Evolutionary conservation across 2,888 invertebrate species (phyloP).

Genomic region (Drosophila melanocephala): DNA sequence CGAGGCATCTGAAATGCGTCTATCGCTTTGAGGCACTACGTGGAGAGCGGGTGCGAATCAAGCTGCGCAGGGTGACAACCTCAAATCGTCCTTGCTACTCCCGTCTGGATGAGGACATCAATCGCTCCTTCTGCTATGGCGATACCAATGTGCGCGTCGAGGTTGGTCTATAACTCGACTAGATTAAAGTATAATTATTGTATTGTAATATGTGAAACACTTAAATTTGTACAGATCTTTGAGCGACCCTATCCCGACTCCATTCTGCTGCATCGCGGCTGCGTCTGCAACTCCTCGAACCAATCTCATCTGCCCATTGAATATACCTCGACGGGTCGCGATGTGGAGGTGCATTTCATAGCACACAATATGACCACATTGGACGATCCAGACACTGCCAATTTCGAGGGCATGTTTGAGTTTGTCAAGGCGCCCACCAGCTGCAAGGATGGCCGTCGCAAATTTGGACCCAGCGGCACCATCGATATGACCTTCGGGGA

Average conservation of each 20-base stretch:
- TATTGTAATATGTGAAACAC: neutral
- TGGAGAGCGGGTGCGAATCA: constrained; percentile 92
- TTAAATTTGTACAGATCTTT: constrained; percentile 86
- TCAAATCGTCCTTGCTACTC: constrained; percentile 86
- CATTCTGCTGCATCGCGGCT: constrained; percentile 91
- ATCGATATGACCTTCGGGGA: constrained; percentile 88
- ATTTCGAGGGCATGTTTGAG: constrained; percentile 94
- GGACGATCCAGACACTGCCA: constrained; percentile 93
- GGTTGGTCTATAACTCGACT: constrained; percentile 53
- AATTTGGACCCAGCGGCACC: constrained; percentile 92
- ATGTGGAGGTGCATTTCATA: constrained; percentile 93
- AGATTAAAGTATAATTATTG: neutral
- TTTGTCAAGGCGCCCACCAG: constrained; percentile 90
- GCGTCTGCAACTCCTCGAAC: constrained; percentile 90
- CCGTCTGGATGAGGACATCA: constrained; percentile 87
- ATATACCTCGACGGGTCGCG: constrained; percentile 91
- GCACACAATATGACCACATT: constrained; percentile 93
- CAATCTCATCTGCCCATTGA: constrained; percentile 88
- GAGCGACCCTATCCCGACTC: constrained; percentile 91
- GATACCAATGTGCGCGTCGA: constrained; percentile 90
- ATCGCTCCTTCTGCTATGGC: constrained; percentile 90
- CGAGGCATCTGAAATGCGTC: constrained; percentile 93
- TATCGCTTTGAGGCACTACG: constrained; percentile 95
- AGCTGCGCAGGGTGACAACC: constrained; percentile 90
- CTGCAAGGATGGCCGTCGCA: constrained; percentile 90